Base-by-base conservation (phyloP, 2,888 invertebrate genomes). In the Chrysolina haemoptera region DNA sequence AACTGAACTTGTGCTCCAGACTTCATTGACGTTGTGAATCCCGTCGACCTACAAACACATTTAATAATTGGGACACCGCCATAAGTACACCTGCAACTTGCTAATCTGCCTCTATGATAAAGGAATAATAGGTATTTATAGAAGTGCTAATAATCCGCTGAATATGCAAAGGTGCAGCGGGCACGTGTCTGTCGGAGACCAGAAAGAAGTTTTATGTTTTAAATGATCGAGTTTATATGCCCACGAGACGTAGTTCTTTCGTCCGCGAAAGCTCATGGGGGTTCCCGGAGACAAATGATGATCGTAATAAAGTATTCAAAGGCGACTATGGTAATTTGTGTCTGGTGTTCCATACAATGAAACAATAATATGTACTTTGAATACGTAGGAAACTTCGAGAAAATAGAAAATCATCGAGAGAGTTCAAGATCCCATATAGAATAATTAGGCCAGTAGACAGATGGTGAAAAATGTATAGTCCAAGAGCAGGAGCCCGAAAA, bases 61-160 rank as follows among this genome's bases (percentile, higher is more conserved):
- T 55, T 55, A 11, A 22, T 50, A 66, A 66, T 50, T 66, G 66
- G 66, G 66, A 66, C 66, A 66, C 66, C 66, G n/a, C n/a, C 50
- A 50, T 66, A 20, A 67, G 18, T 40, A 20, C 67, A 67, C 67
- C 67, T 67, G 67, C 67, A 12, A 10, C 16, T 22, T 16, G 40
- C 14, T 53, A 67, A 53, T 67, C 40, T 67, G 40, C 67, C 67
- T 53, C 55, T 67, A 67, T 67, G 67, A 27, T 67, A 16, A 55
- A 53, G 35, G 35, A 50, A 66, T 67, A 67, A 67, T 14, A 3
- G 12, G 53, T 55, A 67, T 67, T 67, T 67, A 67, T 67, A 50
- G 35, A 53, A 50, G 67, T 55, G 67, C 67, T 67, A 53, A 67
- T 67, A 53, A 53, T 55, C 53, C 3, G n/a, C 22, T 55, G 67